A percentile compares a stretch with the other conserved stretches of the same genome.
These are phyloP conservation scores for Harmothoe impar DNA, from an alignment of 2,888 invertebrate species.

Conservation along the genomic window DNA sequence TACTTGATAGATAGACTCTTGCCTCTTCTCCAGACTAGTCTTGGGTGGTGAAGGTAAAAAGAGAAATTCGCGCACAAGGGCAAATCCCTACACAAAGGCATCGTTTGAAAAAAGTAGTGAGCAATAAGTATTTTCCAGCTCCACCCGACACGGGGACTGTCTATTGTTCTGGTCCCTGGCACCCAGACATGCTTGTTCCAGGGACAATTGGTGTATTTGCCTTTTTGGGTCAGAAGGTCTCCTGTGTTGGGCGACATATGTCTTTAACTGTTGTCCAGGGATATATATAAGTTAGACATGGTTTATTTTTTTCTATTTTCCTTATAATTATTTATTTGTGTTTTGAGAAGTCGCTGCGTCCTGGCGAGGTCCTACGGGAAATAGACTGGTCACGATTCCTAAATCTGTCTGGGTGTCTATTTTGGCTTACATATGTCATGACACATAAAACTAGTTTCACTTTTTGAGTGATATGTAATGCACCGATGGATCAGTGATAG, in stretches of 20 bases:
- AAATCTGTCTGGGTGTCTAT: no score
- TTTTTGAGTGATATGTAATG: no score
- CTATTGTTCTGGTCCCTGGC: constrained; percentile 12
- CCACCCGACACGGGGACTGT: not conserved
- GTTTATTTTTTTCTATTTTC: constrained; percentile 30
- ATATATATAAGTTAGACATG: not conserved
- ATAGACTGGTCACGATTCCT: no score
- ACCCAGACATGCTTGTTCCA: not conserved
- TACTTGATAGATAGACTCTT: not conserved
- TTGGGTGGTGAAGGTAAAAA: constrained; percentile 18
- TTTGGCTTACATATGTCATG: no score
- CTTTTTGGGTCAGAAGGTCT: not conserved
- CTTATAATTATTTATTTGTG: not conserved
- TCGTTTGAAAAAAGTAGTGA: not conserved
- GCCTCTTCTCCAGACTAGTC: not conserved
- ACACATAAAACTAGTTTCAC: no score
- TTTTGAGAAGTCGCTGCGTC: not conserved
- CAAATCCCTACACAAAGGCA: constrained; percentile 1
- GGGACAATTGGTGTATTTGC: constrained; percentile 45
- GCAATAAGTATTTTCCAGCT: not conserved
- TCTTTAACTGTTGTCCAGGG: not conserved
- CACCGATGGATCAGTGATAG: no score
- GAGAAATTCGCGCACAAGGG: not conserved
- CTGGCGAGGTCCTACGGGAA: no score
- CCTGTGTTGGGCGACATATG: not conserved